Base-by-base conservation (phyloP, 2,113 vertebrate species). In the Coturnix japonica region DNA sequence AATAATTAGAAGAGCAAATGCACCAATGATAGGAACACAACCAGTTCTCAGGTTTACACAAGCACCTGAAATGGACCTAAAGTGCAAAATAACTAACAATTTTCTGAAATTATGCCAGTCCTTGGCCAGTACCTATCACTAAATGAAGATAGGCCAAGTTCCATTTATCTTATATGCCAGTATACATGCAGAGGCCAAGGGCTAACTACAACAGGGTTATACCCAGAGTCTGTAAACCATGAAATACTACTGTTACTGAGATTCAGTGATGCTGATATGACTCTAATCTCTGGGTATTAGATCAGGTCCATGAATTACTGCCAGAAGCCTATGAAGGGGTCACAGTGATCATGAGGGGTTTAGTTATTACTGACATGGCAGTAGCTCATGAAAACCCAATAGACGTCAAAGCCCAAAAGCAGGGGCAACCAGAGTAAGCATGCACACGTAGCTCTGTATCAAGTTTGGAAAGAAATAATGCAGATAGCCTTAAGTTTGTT, bases 11-110 rank as follows among this genome's bases (percentile, higher is more conserved):
- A 81, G 6, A 86, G 13, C 4, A 84, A 92, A 65, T 6, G 17
- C 25, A 31, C 18, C 18, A 37, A 72, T 81, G 37, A 28, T 5
- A 21, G 3, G 9, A 7, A 1, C 1, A 35, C 1, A 4, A 70
- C 23, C 65, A 33, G 4, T 46, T 51, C 28, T 60, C 56, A 33
- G 28, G 5, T 39, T 37, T 77, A 46, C 7, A 18, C 23, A 54
- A 53, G 13, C 26, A 64, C 39, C 49, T 39, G 63, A 78, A 63
- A 70, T n/a, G 37, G 21, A 67, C 6, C 9, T 26, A 17, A 89
- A 82, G 73, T 44, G 47, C 39, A 22, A 10, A 56, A 77, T 21
- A 81, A 46, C 20, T 49, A 81, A 74, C 16, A 74, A 2, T 31
- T 84, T 73, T 30, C 47, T 84, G 80, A 64, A 83, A 72, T 71